phyloP scores from a whole-genome alignment of 2,113 vertebrate species.

The Buteo buteo region DNA sequence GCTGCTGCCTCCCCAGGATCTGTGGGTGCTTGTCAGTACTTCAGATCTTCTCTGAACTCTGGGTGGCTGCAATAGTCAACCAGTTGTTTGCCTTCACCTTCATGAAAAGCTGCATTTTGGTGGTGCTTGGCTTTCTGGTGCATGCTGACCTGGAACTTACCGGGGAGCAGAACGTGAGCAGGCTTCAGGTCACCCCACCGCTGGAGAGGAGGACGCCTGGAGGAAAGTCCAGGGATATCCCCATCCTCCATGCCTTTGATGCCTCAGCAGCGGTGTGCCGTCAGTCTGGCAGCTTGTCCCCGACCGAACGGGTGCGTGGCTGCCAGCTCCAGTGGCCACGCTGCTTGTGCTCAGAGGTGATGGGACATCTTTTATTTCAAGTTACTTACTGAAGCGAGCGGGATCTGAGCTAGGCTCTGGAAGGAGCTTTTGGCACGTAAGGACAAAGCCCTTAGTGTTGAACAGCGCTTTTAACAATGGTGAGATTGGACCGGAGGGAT shows the following conservation, averaged over 20 bases:
- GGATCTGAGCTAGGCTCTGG: background rate
- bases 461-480: background rate
- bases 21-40: background rate
- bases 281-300: accelerated
- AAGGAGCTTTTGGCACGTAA: background rate
- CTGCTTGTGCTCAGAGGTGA: background rate
- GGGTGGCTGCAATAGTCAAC: background rate
- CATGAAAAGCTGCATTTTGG: accelerated
- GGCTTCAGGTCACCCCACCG: background rate
- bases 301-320: background rate
- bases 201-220: background rate
- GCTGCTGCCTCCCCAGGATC: background rate
- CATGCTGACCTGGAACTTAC: background rate
- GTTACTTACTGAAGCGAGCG: background rate
- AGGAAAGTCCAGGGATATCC: background rate
- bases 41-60: background rate
- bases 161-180: background rate
- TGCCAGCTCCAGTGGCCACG: background rate
- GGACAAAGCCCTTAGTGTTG: background rate
- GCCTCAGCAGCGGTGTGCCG: accelerated
- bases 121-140: background rate
- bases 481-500: background rate
- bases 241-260: no score
- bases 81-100: background rate
- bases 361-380: background rate